phyloP scores from a whole-genome alignment of 2,888 invertebrate species.

The Cephus pygmeus region DNA sequence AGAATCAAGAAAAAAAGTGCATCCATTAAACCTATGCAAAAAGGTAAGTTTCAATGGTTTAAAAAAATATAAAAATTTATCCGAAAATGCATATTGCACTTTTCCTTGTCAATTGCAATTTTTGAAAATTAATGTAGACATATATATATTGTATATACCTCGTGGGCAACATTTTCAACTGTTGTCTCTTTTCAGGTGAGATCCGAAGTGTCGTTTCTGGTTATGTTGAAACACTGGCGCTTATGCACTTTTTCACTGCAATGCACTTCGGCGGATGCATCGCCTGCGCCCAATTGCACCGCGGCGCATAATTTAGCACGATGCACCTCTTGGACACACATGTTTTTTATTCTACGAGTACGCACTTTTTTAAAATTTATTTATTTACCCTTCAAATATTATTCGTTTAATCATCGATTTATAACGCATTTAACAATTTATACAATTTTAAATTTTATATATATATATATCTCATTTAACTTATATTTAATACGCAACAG shows the following conservation, averaged over 20 bases:
- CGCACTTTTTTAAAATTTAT: neutral
- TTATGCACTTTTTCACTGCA: constrained; percentile 16
- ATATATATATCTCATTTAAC: neutral
- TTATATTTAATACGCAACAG: neutral
- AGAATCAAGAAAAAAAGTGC: too few species aligned
- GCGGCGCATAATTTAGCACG: constrained; percentile 16
- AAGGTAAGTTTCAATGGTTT: too few species aligned
- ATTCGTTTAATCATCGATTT: neutral
- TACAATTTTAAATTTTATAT: neutral
- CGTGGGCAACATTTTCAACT: constrained; percentile 18
- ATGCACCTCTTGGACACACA: constrained; percentile 15
- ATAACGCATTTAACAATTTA: neutral
- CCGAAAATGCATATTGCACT: neutral
- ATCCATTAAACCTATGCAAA: too few species aligned
- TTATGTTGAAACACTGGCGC: constrained; percentile 17
- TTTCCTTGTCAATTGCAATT: neutral
- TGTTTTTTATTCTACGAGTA: neutral
- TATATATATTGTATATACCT: constrained; percentile 11
- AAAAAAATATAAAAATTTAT: too few species aligned
- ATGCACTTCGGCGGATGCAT: constrained; percentile 19
- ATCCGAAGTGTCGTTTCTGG: constrained; percentile 17
- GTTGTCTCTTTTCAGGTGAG: constrained; percentile 22
- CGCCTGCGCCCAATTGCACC: constrained; percentile 19
- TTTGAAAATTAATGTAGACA: neutral
- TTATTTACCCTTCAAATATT: neutral